phyloP scores from a whole-genome alignment of 1,140 invertebrate genomes.

The Oryctes rhinoceros region DNA sequence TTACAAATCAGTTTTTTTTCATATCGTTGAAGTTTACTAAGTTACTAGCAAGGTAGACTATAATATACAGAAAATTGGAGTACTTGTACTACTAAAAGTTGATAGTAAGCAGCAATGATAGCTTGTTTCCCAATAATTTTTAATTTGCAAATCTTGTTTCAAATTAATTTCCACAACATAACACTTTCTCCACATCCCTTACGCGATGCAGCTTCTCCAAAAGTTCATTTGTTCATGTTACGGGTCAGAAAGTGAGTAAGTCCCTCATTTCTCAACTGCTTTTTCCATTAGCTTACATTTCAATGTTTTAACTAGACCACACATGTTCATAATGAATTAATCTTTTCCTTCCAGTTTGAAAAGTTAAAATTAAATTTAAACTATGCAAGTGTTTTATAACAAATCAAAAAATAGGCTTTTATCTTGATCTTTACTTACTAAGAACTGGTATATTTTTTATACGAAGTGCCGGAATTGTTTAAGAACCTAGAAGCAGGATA shows the following conservation, averaged over 20 bases:
- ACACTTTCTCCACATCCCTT: constrained; percentile 42
- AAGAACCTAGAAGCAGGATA: constrained; percentile 46
- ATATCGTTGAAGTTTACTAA: too few relatives aligned
- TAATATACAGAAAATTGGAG: too few relatives aligned
- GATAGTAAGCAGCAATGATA: constrained; percentile 21
- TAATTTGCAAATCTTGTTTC: constrained; percentile 43
- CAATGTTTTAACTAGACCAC: constrained; percentile 42
- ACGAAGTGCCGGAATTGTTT: constrained; percentile 44
- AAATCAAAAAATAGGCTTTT: constrained; percentile 40
- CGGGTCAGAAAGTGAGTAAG: constrained; percentile 32
- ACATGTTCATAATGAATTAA: constrained; percentile 41
- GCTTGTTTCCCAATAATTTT: constrained; percentile 41
- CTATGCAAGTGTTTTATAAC: constrained; percentile 43
- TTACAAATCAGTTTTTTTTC: too few relatives aligned
- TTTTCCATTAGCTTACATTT: constrained; percentile 45
- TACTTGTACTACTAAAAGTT: too few relatives aligned
- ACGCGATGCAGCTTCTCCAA: constrained; percentile 36
- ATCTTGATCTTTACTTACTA: constrained; percentile 43
- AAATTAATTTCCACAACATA: constrained; percentile 37
- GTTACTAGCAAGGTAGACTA: too few relatives aligned
- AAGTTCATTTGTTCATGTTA: constrained; percentile 34
- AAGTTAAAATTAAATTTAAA: constrained; percentile 24
- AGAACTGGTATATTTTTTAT: constrained; percentile 45
- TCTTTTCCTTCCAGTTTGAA: neutral
- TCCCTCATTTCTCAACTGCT: constrained; percentile 13